Conservation (phyloP, 2,797 vertebrate genomes). For the Scleropages formosus region DNA sequence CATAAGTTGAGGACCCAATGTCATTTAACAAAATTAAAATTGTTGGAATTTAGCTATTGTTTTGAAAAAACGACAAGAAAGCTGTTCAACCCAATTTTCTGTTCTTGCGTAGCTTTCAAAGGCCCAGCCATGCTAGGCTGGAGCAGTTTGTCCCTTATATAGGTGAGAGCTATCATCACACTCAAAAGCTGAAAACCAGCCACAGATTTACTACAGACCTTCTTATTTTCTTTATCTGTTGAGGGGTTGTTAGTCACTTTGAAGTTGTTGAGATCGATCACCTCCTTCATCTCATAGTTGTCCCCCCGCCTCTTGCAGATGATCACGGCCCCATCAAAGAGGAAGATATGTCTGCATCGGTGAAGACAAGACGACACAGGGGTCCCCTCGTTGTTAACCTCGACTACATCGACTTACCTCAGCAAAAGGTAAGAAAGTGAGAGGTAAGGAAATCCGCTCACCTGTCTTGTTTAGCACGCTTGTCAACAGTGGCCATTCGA, state of each 20-base stretch:
- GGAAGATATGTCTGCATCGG: slow-evolving; percentile 87
- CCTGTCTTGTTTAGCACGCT: slow-evolving; percentile 94
- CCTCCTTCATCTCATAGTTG: slow-evolving; percentile 96
- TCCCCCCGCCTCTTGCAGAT: slow-evolving; percentile 92
- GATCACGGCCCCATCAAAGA: slow-evolving; percentile 92
- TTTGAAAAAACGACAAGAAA: too few species aligned
- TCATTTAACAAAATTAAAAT: too few species aligned
- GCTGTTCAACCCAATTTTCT: too few species aligned
- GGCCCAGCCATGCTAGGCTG: too few species aligned
- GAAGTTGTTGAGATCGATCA: slow-evolving; percentile 92
- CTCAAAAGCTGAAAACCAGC: background rate
- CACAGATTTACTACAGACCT: slow-evolving; percentile 65
- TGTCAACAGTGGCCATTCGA: slow-evolving; percentile 86
- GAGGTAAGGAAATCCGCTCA: slow-evolving; percentile 60
- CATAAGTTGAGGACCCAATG: too few species aligned
- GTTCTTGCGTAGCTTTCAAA: too few species aligned
- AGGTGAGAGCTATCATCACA: background rate
- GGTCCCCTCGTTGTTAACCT: background rate
- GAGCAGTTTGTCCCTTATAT: too few species aligned
- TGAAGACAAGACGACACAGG: background rate
- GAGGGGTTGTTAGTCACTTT: slow-evolving; percentile 95
- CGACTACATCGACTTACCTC: background rate
- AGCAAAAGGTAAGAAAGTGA: background rate
- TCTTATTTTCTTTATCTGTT: slow-evolving; percentile 92
- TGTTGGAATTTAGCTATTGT: too few species aligned